phyloP scores from a whole-genome alignment of 1,140 invertebrate genomes.

The Megalonaias nervosa region DNA sequence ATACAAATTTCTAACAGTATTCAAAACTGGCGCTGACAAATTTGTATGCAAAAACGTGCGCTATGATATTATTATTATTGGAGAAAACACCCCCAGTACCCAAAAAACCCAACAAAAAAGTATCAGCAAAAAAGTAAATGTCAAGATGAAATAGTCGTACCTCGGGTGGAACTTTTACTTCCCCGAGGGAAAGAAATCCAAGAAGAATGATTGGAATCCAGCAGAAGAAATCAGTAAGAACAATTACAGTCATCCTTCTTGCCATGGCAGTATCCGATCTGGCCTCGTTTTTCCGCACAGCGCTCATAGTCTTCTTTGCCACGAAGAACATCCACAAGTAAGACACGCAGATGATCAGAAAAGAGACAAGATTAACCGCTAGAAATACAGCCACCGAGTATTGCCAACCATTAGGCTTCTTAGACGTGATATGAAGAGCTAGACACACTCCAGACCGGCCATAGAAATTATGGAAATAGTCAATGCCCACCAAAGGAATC shows the following conservation, averaged over 20 bases:
- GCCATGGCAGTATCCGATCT: constrained; percentile 74
- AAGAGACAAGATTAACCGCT: constrained; percentile 74
- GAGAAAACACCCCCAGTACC: neutral
- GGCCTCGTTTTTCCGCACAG: constrained; percentile 65
- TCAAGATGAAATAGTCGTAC: constrained; percentile 48
- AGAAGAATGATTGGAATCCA: constrained; percentile 76
- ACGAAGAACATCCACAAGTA: constrained; percentile 77
- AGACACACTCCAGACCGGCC: constrained; percentile 77
- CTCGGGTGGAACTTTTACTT: constrained; percentile 72
- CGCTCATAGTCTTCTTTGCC: constrained; percentile 72
- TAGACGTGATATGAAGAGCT: constrained; percentile 76
- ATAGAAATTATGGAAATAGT: constrained; percentile 76
- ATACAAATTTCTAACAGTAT: neutral
- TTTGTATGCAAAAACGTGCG: neutral
- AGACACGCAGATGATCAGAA: constrained; percentile 74
- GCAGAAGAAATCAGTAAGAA: constrained; percentile 76
- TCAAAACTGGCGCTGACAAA: neutral
- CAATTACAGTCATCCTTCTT: constrained; percentile 75
- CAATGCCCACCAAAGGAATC: constrained; percentile 71
- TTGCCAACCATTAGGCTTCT: constrained; percentile 76
- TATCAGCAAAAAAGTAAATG: neutral
- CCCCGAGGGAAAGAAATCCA: constrained; percentile 73
- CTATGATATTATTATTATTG: neutral
- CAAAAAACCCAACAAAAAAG: neutral
- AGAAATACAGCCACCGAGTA: constrained; percentile 77